These are phyloP conservation scores for Sebastes fasciatus DNA, from an alignment of 2,113 vertebrate genomes.

Conservation along the genomic window DNA sequence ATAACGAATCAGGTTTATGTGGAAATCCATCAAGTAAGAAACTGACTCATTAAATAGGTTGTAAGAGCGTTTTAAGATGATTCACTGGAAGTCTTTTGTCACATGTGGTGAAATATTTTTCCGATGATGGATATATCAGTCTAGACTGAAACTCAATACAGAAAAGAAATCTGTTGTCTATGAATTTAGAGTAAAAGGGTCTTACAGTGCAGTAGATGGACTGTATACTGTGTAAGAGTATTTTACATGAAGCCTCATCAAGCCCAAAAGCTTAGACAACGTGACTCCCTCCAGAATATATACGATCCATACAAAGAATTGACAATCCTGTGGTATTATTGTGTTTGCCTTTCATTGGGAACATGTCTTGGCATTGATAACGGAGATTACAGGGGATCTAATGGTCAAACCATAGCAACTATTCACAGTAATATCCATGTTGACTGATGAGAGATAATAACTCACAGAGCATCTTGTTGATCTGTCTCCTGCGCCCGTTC, in stretches of 20 bases:
- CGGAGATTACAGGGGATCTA: constrained; percentile 25
- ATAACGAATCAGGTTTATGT: background rate
- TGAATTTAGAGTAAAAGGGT: background rate
- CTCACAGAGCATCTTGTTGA: constrained; percentile 88
- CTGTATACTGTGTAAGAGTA: background rate
- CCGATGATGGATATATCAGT: background rate
- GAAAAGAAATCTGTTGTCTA: background rate
- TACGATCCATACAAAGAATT: constrained; percentile 27
- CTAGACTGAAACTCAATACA: background rate
- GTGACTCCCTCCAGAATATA: background rate
- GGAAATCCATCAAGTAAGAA: background rate
- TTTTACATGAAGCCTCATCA: background rate
- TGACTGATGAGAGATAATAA: constrained; percentile 20
- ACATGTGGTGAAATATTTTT: background rate
- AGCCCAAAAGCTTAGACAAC: background rate
- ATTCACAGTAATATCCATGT: background rate
- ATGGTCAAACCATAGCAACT: background rate
- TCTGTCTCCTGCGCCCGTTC: constrained; percentile 79
- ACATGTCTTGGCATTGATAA: constrained; percentile 42
- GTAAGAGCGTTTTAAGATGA: background rate
- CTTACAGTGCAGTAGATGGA: background rate
- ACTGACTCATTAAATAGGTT: background rate
- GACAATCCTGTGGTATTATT: constrained; percentile 3
- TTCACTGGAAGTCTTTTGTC: background rate
- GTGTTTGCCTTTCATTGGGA: background rate